Evolutionary conservation across 2,113 vertebrate species (phyloP), one percentile per base, ranked within the genome.

Genomic region (Datnioides undecimradiatus): DNA sequence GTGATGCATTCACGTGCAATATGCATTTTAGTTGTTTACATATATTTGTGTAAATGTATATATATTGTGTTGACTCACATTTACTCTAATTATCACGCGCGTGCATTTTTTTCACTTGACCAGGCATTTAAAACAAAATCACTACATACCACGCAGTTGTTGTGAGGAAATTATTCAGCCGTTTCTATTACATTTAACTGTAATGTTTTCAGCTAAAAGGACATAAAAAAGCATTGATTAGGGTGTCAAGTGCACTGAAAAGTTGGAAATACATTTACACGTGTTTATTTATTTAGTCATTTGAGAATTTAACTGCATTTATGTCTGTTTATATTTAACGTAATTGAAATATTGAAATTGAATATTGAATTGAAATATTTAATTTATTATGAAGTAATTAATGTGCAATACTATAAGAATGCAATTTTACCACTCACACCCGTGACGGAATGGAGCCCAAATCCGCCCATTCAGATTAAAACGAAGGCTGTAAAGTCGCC

Each of bases 401-500:
- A 63, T 21, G 0, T 5, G 0, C 7, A 13, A 27, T 49, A 27
- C 38, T 12, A 13, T n/a, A 29, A 19, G 11, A 41, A 43, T 23
- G 5, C 13, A 2, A 34, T 72, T 79, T 45, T 49, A 82, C 55
- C 45, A n/a, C 5, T 21, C 60, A 40, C 13, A 67, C 25, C 63
- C 67, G 34, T 41, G 3, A 8, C 45, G 59, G 52, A 54, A 41
- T 23, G 34, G 16, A 1, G 34, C 12, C 25, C 62, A 57, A 66
- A 69, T 70, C 52, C 52, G 48, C 25, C 12, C 45, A 19, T 52
- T 76, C 21, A 19, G 33, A 63, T 45, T 27, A 45, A 57, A 64
- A 69, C 41, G 10, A 34, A 64, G 34, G 33, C 25, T 21, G 31
- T 74, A 51, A 73, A 73, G 38, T 76, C 34, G 21, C 43, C 19